These are phyloP conservation scores for Atractosteus spatula DNA, from an alignment of 2,113 vertebrate species.

Conservation along the genomic window DNA sequence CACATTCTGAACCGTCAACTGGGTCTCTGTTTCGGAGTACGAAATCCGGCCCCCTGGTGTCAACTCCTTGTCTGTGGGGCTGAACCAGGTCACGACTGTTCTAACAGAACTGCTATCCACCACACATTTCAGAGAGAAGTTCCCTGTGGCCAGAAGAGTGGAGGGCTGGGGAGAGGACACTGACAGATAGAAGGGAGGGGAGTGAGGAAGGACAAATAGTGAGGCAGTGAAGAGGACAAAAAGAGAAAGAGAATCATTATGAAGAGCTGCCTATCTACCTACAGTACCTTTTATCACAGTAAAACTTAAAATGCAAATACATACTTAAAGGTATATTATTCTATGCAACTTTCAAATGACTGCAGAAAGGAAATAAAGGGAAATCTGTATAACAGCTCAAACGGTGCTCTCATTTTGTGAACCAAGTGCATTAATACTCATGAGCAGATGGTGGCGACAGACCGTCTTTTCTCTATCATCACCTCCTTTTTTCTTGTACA, in stretches of 20 bases:
- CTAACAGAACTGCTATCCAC: rapidly evolving
- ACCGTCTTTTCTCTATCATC: too few relatives aligned
- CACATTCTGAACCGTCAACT: rapidly evolving
- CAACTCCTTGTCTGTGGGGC: background rate
- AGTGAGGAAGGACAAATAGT: background rate
- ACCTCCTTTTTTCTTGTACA: too few relatives aligned
- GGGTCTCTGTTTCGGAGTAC: rapidly evolving
- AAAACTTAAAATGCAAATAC: too few relatives aligned
- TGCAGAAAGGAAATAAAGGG: too few relatives aligned
- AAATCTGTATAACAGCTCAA: too few relatives aligned
- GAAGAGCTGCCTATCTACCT: too few relatives aligned
- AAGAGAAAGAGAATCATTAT: background rate
- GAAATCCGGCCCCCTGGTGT: rapidly evolving
- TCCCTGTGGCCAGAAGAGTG: background rate
- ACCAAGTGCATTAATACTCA: too few relatives aligned
- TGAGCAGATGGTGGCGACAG: too few relatives aligned
- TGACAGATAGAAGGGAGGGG: slow-evolving; percentile 20
- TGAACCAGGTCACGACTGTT: slow-evolving; percentile 31
- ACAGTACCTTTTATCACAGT: too few relatives aligned
- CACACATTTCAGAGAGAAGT: slow-evolving; percentile 27
- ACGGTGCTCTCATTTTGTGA: too few relatives aligned
- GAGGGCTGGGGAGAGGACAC: background rate
- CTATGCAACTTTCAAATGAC: too few relatives aligned
- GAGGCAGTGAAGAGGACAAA: background rate
- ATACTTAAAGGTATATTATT: too few relatives aligned